phyloP scores from a whole-genome alignment of 2,113 vertebrate species.

The Physeter macrocephalus region DNA sequence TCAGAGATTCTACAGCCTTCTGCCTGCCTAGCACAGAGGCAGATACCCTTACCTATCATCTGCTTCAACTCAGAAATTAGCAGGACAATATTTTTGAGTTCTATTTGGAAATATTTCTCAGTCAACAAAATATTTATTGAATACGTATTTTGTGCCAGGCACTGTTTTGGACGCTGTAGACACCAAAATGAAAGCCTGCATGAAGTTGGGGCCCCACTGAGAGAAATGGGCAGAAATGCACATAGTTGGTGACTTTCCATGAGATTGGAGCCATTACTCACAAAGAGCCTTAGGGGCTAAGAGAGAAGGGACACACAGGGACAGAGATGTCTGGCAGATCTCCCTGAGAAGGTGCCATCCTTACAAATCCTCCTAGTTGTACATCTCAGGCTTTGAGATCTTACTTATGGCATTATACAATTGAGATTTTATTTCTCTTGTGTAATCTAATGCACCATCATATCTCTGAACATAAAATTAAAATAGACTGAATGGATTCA shows the following conservation, averaged over 20 bases:
- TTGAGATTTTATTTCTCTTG: constrained; percentile 29
- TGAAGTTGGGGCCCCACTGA: not conserved
- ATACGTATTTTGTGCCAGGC: not conserved
- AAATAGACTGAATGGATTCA: constrained; percentile 37
- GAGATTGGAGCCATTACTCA: not conserved
- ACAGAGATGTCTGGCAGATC: not conserved
- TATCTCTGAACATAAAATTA: constrained; percentile 43
- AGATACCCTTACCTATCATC: not conserved
- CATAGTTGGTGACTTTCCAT: not conserved
- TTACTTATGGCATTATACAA: not conserved
- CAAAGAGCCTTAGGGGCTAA: not conserved
- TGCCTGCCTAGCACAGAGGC: not conserved
- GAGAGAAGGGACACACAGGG: not conserved
- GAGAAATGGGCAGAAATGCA: not conserved
- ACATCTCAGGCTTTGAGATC: not conserved
- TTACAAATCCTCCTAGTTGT: not conserved
- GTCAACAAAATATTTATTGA: not conserved
- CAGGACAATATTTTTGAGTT: not conserved
- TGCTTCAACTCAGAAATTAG: not conserved
- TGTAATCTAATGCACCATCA: not conserved
- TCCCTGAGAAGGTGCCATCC: not conserved
- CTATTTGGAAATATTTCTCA: not conserved
- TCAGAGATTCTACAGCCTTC: not conserved
- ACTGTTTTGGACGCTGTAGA: not conserved
- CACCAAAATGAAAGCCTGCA: not conserved